Base-by-base conservation (phyloP, 2,113 vertebrate species). In the Eolophus roseicapilla region DNA sequence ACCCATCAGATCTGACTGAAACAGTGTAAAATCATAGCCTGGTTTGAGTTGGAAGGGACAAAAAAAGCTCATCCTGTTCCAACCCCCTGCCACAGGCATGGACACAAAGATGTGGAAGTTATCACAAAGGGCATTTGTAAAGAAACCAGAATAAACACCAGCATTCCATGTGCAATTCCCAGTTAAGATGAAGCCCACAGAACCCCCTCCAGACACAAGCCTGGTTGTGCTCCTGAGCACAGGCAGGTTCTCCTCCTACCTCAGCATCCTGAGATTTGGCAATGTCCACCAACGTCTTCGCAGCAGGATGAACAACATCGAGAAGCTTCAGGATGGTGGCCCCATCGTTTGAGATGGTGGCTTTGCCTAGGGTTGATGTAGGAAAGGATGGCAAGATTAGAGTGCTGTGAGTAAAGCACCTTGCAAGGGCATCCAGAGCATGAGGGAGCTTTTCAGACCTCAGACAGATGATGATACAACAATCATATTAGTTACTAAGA, bases 251-350 rank as follows among this genome's bases (percentile, higher is more conserved):
- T n/a, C 10, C 29, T 77, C 98, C 55, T 92, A 99, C 99, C 99
- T 99, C 99, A 17, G 99, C 99, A 62, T 99, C 99, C 89, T 99
- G 99, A 65, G 99, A 99, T 57, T 99, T 99, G 90, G 99, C 99
- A 0, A 99, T 99, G 98, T 99, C 99, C 95, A 99, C 99, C 49
- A 99, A 95, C 2, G 99, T 99, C 97, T 99, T 99, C 2, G 99
- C 99, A 7, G 99, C 99, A 1, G 99, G 99, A 71, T 99, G 99
- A 44, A 99, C 98, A 4, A 99, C 99, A 15, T 99, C 99, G 3
- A 99, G 98, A 60, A 99, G 98, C 94, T 99, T 99, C 97, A 99
- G 97, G 96, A 99, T 99, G 83, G 99, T 99, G 96, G 99, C 99
- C 7, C 99, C 99, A 64, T 99, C 99, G 1, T 99, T 99, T 35